Percentiles rank a stretch among this genome's conserved stretches.
Conservation (phyloP, 2,113 vertebrate genomes). For the Ancistrus triradiatus region DNA sequence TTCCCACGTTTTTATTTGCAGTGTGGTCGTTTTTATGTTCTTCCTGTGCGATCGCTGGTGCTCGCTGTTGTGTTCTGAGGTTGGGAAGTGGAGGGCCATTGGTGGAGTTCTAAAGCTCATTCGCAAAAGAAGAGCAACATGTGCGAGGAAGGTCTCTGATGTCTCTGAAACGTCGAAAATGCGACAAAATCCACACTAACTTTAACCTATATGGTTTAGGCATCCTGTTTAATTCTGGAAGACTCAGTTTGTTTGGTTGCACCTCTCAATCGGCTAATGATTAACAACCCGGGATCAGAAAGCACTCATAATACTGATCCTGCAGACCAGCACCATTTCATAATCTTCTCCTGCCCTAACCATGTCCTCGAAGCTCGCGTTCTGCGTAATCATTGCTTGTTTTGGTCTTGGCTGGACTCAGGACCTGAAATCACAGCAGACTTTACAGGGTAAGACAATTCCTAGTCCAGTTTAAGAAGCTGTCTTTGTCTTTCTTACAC, state of each 20-base stretch:
- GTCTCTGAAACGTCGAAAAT: no score
- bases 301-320: neutral
- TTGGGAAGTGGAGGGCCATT: no score
- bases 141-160: no score
- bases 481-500: no score
- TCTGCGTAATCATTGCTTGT: neutral
- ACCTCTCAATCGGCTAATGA: slow-evolving; percentile 28
- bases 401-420: slow-evolving; percentile 17
- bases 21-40: neutral
- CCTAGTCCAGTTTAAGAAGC: neutral
- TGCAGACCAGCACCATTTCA: neutral
- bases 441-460: slow-evolving; percentile 25
- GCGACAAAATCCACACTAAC: no score
- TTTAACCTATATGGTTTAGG: neutral
- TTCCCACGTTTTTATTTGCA: slow-evolving; percentile 1
- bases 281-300: slow-evolving; percentile 25
- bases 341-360: neutral
- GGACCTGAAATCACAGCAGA: slow-evolving; percentile 1
- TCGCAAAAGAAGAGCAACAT: no score
- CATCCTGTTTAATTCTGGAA: neutral
- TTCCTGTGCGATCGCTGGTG: no score
- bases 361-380: slow-evolving; percentile 3
- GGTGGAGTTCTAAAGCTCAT: no score
- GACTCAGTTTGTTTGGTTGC: neutral
- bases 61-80: no score